Conservation (phyloP, 2,113 vertebrate genomes). For the Pomatostomus ruficeps region DNA sequence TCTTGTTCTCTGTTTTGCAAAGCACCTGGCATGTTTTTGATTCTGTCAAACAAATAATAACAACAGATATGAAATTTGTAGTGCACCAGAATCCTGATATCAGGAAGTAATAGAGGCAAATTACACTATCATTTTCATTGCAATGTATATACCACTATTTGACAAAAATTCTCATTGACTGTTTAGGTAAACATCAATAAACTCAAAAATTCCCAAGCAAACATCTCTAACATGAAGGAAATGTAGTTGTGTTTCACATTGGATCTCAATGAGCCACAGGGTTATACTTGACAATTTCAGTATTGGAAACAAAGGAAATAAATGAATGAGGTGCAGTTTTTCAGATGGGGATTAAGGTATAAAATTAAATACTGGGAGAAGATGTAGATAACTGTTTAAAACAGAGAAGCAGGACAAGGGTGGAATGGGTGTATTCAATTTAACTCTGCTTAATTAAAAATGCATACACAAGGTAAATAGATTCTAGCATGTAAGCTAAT, state of each 20-base stretch:
- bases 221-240: neutral
- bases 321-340: constrained; percentile 9
- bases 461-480: neutral
- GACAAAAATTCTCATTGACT: neutral
- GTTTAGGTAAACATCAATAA: constrained; percentile 20
- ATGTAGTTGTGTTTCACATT: neutral
- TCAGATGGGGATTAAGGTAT: neutral
- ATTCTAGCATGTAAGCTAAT: neutral
- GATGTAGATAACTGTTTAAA: neutral
- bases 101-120: constrained; percentile 58
- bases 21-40: constrained; percentile 65
- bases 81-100: constrained; percentile 53
- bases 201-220: neutral
- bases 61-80: constrained; percentile 63
- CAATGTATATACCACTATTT: constrained; percentile 15
- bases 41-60: constrained; percentile 70
- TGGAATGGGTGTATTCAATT: neutral
- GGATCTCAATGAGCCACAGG: neutral
- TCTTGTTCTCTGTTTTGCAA: constrained; percentile 63
- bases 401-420: neutral
- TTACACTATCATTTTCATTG: constrained; percentile 48
- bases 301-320: neutral
- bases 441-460: constrained; percentile 16
- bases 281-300: neutral
- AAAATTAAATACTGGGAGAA: neutral